Base-by-base conservation (phyloP, 2,888 invertebrate genomes). In the Tinea semifulvella region DNA sequence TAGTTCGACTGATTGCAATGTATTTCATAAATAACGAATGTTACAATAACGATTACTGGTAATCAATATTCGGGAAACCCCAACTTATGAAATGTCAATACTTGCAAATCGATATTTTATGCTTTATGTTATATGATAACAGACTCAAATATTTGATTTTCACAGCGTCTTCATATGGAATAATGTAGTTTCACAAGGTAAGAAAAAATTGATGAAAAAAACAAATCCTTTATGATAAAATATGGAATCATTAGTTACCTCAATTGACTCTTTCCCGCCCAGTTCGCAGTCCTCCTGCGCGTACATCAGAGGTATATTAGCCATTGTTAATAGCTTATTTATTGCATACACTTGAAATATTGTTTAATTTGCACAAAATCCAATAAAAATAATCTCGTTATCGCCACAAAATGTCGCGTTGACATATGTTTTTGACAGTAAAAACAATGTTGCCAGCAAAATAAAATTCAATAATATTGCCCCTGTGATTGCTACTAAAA, bases 231-330 rank as follows among this genome's bases (percentile, higher is more conserved):
- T 18, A 36, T 18, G 18, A 36, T 10, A 36, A 13, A n/a, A 31
- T n/a, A n/a, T 31, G 11, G 31, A 2, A 31, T 14, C 31, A 14
- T 31, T 14, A 14, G 46, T 62, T 68, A 79, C 79, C 68, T 80
- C 70, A 11, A 80, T 69, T 40, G 68, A 76, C 56, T 85, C 84
- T 59, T 88, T 88, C 50, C 86, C 88, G 36, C 88, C 88, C 27
- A 82, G 72, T 58, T 88, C 88, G 52, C 85, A 84, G 61, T 88
- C 88, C 51, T 87, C 87, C 52, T 87, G 84, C 20, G 82, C 77
- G 50, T 85, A 77, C 66, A 88, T 84, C 52, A 88, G 65, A 7
- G 87, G 87, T 60, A 84, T 80, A 43, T 82, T 65, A 54, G 84
- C 74, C 77, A 79, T 77, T 46, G 50, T 64, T 18, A 20, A 8